A percentile compares a stretch with the other conserved stretches of the same genome.
Evolutionary conservation across 1,140 invertebrate genomes (phyloP).

Genomic region (Diprion similis): DNA sequence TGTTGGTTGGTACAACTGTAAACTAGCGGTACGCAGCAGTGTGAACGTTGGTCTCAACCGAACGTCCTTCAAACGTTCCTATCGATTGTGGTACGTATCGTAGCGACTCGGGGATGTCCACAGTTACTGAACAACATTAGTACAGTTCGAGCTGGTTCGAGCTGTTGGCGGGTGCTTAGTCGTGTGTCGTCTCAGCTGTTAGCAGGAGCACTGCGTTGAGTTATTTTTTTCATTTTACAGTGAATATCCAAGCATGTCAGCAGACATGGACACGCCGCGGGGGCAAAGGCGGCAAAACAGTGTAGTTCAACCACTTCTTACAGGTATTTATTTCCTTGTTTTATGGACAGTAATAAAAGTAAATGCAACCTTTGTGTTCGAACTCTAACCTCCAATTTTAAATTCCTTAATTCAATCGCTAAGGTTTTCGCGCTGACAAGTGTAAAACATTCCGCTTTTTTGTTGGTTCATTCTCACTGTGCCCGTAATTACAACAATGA

Average conservation of each 20-base stretch:
- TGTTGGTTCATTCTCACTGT: no score
- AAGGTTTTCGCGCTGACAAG: no score
- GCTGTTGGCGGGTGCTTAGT: slow-evolving; percentile 13
- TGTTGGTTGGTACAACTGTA: neutral
- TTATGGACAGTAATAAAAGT: no score
- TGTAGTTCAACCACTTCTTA: slow-evolving; percentile 80
- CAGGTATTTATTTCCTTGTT: slow-evolving; percentile 63
- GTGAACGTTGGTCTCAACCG: neutral
- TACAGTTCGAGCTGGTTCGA: slow-evolving; percentile 32
- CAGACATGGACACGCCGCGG: slow-evolving; percentile 37
- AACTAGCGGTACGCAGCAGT: neutral
- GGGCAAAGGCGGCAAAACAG: slow-evolving; percentile 73
- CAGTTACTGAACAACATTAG: slow-evolving; percentile 30
- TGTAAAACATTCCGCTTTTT: no score
- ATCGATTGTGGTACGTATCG: slow-evolving; percentile 36
- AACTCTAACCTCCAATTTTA: neutral
- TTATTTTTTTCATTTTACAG: neutral
- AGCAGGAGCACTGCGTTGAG: neutral
- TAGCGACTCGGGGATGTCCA: slow-evolving; percentile 9
- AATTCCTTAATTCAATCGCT: neutral
- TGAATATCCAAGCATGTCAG: slow-evolving; percentile 31
- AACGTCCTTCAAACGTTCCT: slow-evolving; percentile 47
- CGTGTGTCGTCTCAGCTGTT: neutral
- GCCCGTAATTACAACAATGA: no score
- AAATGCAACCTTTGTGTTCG: no score